Evolutionary conservation across 92 coral and sea anemone species (phyloP).

Genomic region (Galaxea fascicularis): DNA sequence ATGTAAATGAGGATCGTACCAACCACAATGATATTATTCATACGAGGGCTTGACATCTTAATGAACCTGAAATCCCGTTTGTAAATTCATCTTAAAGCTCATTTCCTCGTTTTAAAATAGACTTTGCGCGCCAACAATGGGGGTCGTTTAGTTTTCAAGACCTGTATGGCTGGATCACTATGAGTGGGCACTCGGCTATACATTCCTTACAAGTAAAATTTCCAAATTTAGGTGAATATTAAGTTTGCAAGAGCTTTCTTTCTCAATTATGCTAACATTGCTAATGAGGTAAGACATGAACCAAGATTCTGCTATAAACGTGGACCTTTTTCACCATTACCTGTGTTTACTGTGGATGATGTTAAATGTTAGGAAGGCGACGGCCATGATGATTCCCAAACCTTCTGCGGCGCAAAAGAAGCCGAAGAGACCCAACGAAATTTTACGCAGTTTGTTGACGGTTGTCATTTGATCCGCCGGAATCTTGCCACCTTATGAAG

Average conservation of each 20-base stretch:
- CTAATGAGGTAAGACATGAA: too few relatives aligned
- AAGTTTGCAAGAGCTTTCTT: too few relatives aligned
- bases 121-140: too few relatives aligned
- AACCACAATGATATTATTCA: conserved; percentile 74
- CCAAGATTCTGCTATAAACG: too few relatives aligned
- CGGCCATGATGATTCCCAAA: conserved; percentile 69
- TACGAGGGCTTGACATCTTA: conserved; percentile 80
- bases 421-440: conserved; percentile 57
- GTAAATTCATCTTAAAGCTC: neutral
- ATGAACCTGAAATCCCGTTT: conserved; percentile 62
- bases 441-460: conserved; percentile 35
- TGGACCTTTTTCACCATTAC: conserved; percentile 36
- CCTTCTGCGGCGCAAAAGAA: conserved; percentile 63
- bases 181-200: too few relatives aligned
- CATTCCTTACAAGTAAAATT: too few relatives aligned
- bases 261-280: too few relatives aligned
- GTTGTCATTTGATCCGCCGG: conserved; percentile 65
- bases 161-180: too few relatives aligned
- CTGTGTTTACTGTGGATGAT: conserved; percentile 62
- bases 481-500: conserved; percentile 52
- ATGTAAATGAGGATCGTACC: conserved; percentile 73
- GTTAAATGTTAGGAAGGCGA: conserved; percentile 68
- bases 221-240: too few relatives aligned
- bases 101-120: too few relatives aligned
- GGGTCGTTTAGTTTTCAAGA: too few relatives aligned